These are phyloP conservation scores for Pogonophryne albipinna DNA, from an alignment of 2,797 vertebrate genomes.

Conservation along the genomic window DNA sequence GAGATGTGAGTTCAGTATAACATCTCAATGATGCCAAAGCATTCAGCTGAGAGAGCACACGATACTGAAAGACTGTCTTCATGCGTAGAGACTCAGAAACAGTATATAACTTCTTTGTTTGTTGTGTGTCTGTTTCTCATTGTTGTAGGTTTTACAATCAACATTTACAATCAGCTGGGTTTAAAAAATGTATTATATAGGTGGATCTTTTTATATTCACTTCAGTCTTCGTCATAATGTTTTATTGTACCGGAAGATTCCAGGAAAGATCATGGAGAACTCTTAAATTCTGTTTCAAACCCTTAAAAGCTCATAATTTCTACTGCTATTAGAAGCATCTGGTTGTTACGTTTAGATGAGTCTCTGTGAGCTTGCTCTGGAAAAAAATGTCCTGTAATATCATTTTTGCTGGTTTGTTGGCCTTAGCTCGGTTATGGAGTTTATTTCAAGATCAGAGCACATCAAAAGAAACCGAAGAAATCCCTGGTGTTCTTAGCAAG, in stretches of 20 bases:
- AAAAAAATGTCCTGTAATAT: conserved; percentile 33
- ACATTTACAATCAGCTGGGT: background rate
- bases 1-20: background rate
- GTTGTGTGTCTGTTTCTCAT: background rate
- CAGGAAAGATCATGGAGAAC: conserved; percentile 19
- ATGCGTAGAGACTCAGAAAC: conserved; percentile 2
- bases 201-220: conserved; percentile 23
- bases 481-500: conserved; percentile 60
- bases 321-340: conserved; percentile 32
- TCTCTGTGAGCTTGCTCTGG: conserved; percentile 4
- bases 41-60: background rate
- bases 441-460: conserved; percentile 54
- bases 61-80: background rate
- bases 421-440: conserved; percentile 34
- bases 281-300: conserved; percentile 25
- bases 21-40: background rate
- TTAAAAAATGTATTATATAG: no score
- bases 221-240: background rate
- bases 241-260: background rate
- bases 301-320: conserved; percentile 41
- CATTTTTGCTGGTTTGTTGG: conserved; percentile 26
- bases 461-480: conserved; percentile 54
- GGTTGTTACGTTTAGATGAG: conserved; percentile 40
- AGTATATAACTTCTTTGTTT: conserved; percentile 1
- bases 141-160: background rate